Evolutionary conservation across 2,888 invertebrate species (phyloP).

Genomic region (Abscondita cerata): DNA sequence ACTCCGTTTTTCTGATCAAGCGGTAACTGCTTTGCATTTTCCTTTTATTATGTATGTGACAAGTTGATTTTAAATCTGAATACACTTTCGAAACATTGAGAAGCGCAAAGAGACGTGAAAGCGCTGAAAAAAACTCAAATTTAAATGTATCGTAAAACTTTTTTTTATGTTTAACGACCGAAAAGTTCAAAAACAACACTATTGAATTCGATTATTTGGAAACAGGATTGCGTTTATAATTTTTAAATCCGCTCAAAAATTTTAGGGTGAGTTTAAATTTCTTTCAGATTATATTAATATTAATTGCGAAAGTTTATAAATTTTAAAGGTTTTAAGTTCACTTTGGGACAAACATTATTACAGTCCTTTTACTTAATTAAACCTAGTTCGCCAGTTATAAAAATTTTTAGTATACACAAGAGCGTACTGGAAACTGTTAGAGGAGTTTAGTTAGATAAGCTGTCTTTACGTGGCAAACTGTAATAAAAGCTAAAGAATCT

Average conservation of each 20-base stretch:
- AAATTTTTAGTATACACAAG: constrained; percentile 15
- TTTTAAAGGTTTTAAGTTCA: constrained; percentile 5
- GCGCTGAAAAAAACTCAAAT: constrained; percentile 15
- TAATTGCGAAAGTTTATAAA: neutral
- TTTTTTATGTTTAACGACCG: constrained; percentile 20
- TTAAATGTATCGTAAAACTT: constrained; percentile 23
- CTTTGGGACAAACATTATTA: constrained; percentile 1
- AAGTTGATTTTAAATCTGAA: constrained; percentile 17
- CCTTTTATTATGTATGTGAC: constrained; percentile 8
- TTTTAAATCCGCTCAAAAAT: neutral
- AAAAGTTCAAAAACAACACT: neutral
- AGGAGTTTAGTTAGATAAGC: constrained; percentile 11
- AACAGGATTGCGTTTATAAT: neutral
- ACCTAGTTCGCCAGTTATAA: constrained; percentile 12
- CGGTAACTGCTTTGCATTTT: constrained; percentile 1
- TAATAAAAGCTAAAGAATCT: constrained; percentile 12
- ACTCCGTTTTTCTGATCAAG: neutral
- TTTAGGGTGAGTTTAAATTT: neutral
- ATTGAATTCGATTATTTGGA: neutral
- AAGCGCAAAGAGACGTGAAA: constrained; percentile 4
- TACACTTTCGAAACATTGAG: neutral
- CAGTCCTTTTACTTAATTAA: constrained; percentile 18
- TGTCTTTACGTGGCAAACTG: constrained; percentile 6
- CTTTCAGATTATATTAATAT: neutral
- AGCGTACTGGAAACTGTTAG: constrained; percentile 5